phyloP scores from a whole-genome alignment of 2,113 vertebrate species.

The Pyrgilauda ruficollis region DNA sequence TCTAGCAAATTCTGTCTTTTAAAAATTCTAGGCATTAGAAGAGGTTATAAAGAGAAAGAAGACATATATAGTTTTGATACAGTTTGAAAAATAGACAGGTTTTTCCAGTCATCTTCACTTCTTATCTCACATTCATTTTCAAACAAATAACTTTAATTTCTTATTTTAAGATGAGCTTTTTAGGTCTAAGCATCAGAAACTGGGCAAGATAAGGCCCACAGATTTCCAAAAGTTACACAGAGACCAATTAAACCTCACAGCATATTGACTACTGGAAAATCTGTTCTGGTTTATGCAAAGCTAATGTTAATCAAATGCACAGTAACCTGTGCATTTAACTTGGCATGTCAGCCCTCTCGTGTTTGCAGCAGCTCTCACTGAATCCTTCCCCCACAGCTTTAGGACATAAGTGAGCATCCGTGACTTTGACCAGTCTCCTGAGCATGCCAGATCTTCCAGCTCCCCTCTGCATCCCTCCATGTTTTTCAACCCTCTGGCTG shows the following conservation, averaged over 20 bases:
- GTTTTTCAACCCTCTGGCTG: not conserved
- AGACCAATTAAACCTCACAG: not conserved
- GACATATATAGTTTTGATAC: not conserved
- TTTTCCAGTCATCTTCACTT: not conserved
- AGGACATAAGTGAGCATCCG: fast-evolving
- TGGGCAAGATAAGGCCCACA: not conserved
- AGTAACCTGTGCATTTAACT: not conserved
- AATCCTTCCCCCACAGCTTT: not conserved
- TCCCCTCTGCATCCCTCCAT: not conserved
- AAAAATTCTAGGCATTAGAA: not conserved
- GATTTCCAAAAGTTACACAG: not conserved
- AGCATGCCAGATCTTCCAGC: not conserved
- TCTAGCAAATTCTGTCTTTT: not conserved
- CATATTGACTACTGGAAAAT: not conserved
- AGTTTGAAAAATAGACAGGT: not conserved
- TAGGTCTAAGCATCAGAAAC: not conserved
- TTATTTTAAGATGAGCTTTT: not conserved
- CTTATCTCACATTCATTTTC: not conserved
- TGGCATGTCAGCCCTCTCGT: not conserved
- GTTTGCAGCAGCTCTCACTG: not conserved
- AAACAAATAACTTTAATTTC: not conserved
- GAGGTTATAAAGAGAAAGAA: not conserved
- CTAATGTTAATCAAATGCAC: not conserved
- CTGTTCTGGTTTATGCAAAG: not conserved
- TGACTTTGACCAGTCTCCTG: not conserved